Evolutionary conservation across 1,140 invertebrate species (phyloP), one percentile per base, ranked within the genome.

Genomic region (Antheraea pernyi): DNA sequence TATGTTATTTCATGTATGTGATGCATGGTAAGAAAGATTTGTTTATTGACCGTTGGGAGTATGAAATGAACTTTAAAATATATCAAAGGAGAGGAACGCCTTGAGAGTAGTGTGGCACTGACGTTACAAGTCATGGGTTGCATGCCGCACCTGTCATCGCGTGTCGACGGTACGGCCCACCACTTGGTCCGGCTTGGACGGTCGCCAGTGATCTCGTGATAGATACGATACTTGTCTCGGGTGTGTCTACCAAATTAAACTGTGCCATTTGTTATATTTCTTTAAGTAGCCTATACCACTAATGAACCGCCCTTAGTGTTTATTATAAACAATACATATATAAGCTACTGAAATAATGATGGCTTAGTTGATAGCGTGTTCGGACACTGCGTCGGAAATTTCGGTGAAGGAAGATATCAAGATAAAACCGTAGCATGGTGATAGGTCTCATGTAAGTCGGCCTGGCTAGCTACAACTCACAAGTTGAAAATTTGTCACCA

Each of bases 221-320:
- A 82, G 83, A 91, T 91, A 91, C 80, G 79, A 77, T 77, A 67
- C 79, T 77, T 79, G 87, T 88, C 89, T 85, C 83, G 83, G 72
- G 78, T 84, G 81, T 86, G 89, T 91, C 90, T 89, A 90, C 86
- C 81, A 90, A 91, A 90, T 92, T 92, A 92, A 91, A 92, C 87
- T 84, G 83, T 83, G 81, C 83, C 88, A 92, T 92, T 92, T 86
- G 78, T 92, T 89, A 90, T 80, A 84, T 84, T 91, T 88, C 87
- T 88, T 86, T 86, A 88, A 89, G 76, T 74, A 85, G 81, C 77
- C 75, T 72, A 79, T 73, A 65, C 72, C 77, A 77, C 82, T 88
- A 86, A 88, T 87, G 81, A 81, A 81, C 79, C 70, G 74, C 68
- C 19, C 74, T 70, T 60, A 70, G 68, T 66, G 68, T 68, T 75